Evolutionary conservation across 2,888 invertebrate species (phyloP).

Genomic region (Drosophila picticornis): DNA sequence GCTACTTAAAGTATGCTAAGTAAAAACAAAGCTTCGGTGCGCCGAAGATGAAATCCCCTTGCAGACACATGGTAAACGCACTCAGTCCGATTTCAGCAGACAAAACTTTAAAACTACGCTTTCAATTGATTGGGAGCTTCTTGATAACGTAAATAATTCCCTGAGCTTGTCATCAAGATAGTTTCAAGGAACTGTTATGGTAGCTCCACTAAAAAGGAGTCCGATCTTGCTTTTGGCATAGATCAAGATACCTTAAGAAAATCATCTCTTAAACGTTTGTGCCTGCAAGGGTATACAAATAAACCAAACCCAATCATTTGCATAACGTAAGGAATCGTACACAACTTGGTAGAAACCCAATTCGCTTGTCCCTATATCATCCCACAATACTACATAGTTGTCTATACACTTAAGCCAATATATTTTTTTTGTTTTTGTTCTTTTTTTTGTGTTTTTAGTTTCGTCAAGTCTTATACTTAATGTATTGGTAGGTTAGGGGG

Average conservation of each 20-base stretch:
- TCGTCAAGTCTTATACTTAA: constrained; percentile 1
- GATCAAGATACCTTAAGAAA: background rate
- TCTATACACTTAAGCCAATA: constrained; percentile 9
- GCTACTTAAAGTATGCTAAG: constrained; percentile 49
- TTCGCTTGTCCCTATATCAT: constrained; percentile 27
- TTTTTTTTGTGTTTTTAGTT: background rate
- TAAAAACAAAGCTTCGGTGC: constrained; percentile 7
- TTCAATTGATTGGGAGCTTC: background rate
- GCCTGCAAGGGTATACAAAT: constrained; percentile 6
- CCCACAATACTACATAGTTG: constrained; percentile 11
- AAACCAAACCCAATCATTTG: constrained; percentile 17
- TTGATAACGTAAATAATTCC: background rate
- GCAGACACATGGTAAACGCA: constrained; percentile 6
- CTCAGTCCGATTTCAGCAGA: background rate
- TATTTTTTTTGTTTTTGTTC: background rate
- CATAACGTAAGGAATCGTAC: constrained; percentile 33
- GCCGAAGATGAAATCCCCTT: constrained; percentile 6
- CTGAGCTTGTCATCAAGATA: background rate
- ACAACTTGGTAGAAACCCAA: constrained; percentile 14
- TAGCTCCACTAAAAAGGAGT: background rate
- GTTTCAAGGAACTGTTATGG: background rate
- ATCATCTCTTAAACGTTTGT: background rate
- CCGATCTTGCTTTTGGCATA: background rate
- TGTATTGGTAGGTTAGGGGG: constrained; percentile 24
- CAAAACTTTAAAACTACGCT: background rate